Conservation (phyloP, 2,113 vertebrate species). For the Onychostoma macrolepis region DNA sequence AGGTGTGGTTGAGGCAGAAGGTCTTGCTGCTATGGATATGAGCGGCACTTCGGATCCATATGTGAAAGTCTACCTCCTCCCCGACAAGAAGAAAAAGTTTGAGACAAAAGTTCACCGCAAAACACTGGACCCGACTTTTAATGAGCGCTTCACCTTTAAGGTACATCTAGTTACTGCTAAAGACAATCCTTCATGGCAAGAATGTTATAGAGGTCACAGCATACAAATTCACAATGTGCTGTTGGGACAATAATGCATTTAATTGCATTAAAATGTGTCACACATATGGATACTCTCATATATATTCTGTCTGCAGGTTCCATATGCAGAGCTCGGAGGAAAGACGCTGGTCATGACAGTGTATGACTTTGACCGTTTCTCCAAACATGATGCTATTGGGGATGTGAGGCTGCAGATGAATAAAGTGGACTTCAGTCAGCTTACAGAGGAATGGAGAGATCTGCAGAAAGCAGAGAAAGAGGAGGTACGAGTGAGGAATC, state of each 20-base stretch:
- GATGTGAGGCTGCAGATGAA: slow-evolving; percentile 94
- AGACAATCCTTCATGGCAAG: neutral
- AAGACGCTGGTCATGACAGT: slow-evolving; percentile 85
- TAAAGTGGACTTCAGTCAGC: slow-evolving; percentile 92
- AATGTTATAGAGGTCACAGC: neutral
- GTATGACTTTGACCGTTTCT: slow-evolving; percentile 90
- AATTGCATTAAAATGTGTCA: neutral
- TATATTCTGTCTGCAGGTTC: slow-evolving; percentile 32
- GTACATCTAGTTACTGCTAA: slow-evolving; percentile 59
- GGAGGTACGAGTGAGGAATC: slow-evolving; percentile 80
- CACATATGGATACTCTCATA: neutral
- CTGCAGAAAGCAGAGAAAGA: slow-evolving; percentile 97
- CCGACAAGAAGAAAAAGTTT: slow-evolving; percentile 88
- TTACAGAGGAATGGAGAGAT: slow-evolving; percentile 94
- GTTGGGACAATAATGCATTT: neutral
- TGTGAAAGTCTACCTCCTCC: slow-evolving; percentile 86
- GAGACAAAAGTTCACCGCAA: slow-evolving; percentile 91
- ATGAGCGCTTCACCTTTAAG: slow-evolving; percentile 89
- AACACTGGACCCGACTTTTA: slow-evolving; percentile 86
- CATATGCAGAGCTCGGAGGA: slow-evolving; percentile 91
- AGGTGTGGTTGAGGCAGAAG: slow-evolving; percentile 82
- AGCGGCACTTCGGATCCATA: slow-evolving; percentile 90
- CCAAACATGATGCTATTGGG: slow-evolving; percentile 95
- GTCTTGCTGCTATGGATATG: slow-evolving; percentile 87
- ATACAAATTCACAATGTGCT: neutral